Percentiles rank a stretch among this genome's conserved stretches.
These are phyloP conservation scores for Liasis olivaceus DNA, from an alignment of 2,797 vertebrate genomes.

Conservation along the genomic window DNA sequence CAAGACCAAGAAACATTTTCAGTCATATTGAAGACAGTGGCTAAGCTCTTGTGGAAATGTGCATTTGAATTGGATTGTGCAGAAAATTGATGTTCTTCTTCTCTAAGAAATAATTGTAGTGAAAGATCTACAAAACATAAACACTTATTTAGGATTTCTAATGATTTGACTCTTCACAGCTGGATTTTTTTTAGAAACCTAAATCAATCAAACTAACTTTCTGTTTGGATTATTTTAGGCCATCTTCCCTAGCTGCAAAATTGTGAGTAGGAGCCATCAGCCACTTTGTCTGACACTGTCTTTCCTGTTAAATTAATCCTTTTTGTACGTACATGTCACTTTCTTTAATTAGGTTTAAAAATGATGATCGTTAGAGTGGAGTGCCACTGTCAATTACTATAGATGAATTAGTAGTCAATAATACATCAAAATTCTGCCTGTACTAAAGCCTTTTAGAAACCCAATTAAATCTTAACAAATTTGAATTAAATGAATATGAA, in stretches of 20 bases:
- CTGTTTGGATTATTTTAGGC: background rate
- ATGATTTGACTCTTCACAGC: background rate
- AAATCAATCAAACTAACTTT: background rate
- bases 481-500: background rate
- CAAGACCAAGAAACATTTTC: background rate
- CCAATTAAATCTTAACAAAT: background rate
- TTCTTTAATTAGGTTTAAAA: conserved; percentile 70
- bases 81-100: background rate
- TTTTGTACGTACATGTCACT: conserved; percentile 53
- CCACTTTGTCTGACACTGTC: conserved; percentile 42
- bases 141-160: background rate
- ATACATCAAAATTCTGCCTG: conserved; percentile 41
- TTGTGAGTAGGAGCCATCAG: background rate
- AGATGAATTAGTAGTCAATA: conserved; percentile 45
- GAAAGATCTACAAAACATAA: background rate
- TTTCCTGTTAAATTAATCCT: conserved; percentile 42
- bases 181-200: background rate
- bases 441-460: conserved; percentile 52
- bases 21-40: background rate
- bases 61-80: background rate
- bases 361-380: conserved; percentile 52
- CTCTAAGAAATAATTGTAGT: background rate
- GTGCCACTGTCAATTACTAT: conserved; percentile 54
- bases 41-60: background rate
- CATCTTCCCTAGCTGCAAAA: background rate